Conservation (phyloP, 1,140 invertebrate genomes). For the Eciton burchellii region DNA sequence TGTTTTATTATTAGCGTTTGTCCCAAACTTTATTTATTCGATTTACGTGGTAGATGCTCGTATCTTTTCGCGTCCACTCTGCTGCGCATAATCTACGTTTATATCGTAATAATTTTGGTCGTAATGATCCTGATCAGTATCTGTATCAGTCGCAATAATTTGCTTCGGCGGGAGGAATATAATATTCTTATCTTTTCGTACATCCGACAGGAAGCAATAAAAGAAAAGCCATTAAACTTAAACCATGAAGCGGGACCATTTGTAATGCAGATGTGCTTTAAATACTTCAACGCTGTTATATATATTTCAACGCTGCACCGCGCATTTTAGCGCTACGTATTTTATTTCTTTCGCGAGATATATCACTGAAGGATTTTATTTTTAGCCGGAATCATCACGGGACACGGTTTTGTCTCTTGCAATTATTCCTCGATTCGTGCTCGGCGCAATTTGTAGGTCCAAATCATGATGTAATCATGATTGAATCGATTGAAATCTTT, state of each 20-base stretch:
- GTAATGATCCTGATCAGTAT: background rate
- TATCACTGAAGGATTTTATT: background rate
- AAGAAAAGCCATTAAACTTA: constrained; percentile 24
- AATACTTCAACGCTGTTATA: background rate
- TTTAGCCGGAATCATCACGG: too few species aligned
- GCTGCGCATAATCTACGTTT: too few species aligned
- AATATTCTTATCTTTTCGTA: background rate
- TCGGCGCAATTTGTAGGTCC: too few species aligned
- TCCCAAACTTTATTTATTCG: too few species aligned
- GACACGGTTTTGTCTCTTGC: too few species aligned
- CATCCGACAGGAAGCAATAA: background rate
- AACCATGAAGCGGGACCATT: constrained; percentile 15
- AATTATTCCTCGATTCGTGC: too few species aligned
- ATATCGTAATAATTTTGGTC: too few species aligned
- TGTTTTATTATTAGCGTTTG: too few species aligned
- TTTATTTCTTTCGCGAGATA: background rate
- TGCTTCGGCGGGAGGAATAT: background rate
- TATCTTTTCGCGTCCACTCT: too few species aligned
- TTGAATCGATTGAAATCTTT: background rate
- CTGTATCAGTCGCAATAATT: background rate
- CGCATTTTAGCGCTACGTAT: background rate
- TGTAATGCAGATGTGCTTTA: constrained; percentile 4
- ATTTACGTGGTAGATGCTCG: too few species aligned
- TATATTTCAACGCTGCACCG: background rate
- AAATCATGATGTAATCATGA: background rate